Percentiles rank a stretch among this genome's conserved stretches.
Evolutionary conservation across 2,113 vertebrate species (phyloP).

Genomic region (Solea solea): DNA sequence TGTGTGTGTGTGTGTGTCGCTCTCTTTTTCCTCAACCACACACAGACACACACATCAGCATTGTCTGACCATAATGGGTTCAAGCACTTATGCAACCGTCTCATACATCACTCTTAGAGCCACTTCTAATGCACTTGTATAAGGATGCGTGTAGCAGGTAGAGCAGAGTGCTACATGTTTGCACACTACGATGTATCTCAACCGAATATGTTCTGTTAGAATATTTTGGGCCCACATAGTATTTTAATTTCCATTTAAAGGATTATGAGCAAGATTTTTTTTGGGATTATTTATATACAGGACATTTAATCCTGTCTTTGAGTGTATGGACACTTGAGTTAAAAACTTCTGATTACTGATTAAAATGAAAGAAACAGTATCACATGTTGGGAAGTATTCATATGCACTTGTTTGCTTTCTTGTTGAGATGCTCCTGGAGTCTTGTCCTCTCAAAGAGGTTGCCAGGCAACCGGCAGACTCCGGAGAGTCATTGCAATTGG

Average conservation of each 20-base stretch:
- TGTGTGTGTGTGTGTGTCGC: neutral
- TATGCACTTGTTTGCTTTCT: neutral
- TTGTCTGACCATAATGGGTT: constrained; percentile 30
- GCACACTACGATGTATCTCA: constrained; percentile 7
- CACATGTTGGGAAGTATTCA: neutral
- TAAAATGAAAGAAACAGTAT: neutral
- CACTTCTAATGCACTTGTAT: constrained; percentile 37
- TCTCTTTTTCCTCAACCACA: constrained; percentile 10
- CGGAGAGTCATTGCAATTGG: neutral
- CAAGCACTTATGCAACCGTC: constrained; percentile 17
- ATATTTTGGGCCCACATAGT: neutral
- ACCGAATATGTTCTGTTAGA: neutral
- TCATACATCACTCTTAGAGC: constrained; percentile 2
- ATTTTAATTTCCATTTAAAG: neutral
- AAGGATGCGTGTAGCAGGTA: constrained; percentile 3
- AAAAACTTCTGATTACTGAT: neutral
- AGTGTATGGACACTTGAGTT: neutral
- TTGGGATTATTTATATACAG: neutral
- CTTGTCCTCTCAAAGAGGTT: neutral
- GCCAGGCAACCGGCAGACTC: constrained; percentile 14
- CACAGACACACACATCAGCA: constrained; percentile 17
- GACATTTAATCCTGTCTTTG: neutral
- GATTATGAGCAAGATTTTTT: neutral
- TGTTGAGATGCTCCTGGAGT: neutral
- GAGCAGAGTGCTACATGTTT: constrained; percentile 16